Evolutionary conservation across 2,113 vertebrate genomes (phyloP).

Genomic region (Lophotis ruficrista): DNA sequence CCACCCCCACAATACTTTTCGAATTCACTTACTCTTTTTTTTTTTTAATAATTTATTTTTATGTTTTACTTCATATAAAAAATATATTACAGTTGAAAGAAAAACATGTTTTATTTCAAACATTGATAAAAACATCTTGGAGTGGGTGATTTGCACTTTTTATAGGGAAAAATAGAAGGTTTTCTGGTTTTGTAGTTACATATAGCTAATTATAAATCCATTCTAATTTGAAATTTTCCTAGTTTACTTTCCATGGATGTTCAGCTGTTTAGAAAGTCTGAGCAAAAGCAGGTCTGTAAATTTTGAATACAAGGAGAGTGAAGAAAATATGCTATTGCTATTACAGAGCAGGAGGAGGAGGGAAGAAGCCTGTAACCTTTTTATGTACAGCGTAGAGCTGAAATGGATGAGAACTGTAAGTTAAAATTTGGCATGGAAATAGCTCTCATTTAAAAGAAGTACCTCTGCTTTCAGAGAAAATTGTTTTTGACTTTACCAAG

Average conservation of each 20-base stretch:
- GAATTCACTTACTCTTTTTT: background rate
- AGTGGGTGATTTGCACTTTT: background rate
- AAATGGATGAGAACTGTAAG: background rate
- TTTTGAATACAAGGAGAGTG: background rate
- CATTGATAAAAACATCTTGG: background rate
- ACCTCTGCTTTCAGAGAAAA: slow-evolving; percentile 18
- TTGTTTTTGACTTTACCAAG: background rate
- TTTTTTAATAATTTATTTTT: background rate
- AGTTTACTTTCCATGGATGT: background rate
- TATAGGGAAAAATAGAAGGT: background rate
- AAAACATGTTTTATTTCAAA: background rate
- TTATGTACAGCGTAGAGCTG: background rate
- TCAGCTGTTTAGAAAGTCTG: background rate
- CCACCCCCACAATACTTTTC: background rate
- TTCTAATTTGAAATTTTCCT: background rate
- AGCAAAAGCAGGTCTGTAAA: background rate
- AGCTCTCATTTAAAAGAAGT: background rate
- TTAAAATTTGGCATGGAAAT: slow-evolving; percentile 26
- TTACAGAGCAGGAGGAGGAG: background rate
- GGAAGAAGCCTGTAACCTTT: background rate
- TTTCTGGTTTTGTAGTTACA: background rate
- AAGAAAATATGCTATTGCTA: background rate
- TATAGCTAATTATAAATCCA: background rate
- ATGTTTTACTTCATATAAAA: background rate
- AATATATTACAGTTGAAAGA: background rate